Evolutionary conservation across 2,888 invertebrate species (phyloP).

Genomic region (Ophonus ardosiacus): DNA sequence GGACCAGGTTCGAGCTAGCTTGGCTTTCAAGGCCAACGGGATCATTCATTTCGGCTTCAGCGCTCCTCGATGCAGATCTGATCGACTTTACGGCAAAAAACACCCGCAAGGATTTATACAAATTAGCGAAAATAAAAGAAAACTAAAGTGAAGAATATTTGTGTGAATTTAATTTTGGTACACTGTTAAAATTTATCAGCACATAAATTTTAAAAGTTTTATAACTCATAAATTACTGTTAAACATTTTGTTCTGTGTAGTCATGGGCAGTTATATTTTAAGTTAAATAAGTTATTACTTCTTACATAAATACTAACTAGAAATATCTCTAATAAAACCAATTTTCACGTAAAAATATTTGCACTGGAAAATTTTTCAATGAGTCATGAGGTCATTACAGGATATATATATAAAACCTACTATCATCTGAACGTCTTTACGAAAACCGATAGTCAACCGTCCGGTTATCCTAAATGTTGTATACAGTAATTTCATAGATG

Average conservation of each 20-base stretch:
- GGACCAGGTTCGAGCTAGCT: slow-evolving; percentile 45
- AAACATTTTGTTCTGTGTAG: neutral
- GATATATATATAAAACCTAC: too few species aligned
- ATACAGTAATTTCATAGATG: too few species aligned
- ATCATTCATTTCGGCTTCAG: slow-evolving; percentile 69
- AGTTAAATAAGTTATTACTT: neutral
- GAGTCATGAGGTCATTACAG: too few species aligned
- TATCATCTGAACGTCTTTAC: too few species aligned
- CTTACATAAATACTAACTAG: neutral
- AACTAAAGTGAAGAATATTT: slow-evolving; percentile 42
- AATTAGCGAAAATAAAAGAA: slow-evolving; percentile 45
- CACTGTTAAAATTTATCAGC: slow-evolving; percentile 39
- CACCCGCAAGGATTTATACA: slow-evolving; percentile 2
- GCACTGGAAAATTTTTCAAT: too few species aligned
- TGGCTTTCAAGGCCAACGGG: slow-evolving; percentile 69
- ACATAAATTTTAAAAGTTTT: neutral
- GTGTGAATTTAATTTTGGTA: slow-evolving; percentile 46
- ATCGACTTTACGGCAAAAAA: slow-evolving; percentile 52
- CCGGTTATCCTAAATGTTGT: too few species aligned
- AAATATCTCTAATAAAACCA: neutral
- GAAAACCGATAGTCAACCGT: too few species aligned
- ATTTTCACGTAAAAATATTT: neutral
- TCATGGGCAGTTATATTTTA: neutral
- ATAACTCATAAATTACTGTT: neutral
- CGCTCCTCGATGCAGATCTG: slow-evolving; percentile 61